Base-by-base conservation (phyloP, 2,888 invertebrate genomes). In the Dryobota labecula region DNA sequence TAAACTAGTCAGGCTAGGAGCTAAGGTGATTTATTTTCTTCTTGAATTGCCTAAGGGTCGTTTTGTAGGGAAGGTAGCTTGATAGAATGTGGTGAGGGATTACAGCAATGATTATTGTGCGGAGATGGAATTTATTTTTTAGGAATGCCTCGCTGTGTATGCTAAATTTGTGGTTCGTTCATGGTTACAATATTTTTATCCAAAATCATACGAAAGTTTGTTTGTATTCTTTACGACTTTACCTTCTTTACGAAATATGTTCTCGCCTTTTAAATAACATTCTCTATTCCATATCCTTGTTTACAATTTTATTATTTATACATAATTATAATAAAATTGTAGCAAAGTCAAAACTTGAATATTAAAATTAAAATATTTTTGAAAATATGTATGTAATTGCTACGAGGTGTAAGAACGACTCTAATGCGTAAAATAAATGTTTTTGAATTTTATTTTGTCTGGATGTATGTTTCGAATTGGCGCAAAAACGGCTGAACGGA, bases 21-120 rank as follows among this genome's bases (percentile, higher is more conserved):
- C 69, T 60, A 78, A 85, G 77, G 87, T 83, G 83, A 86, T 86
- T 78, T 84, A 86, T 86, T 76, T 84, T 68, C 69, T 66, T 63
- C 76, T 80, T 75, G 73, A 73, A 82, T 82, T 76, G 76, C 68
- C 41, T 65, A 71, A 79, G 77, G 84, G 69, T 76, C 73, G 58
- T 69, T 70, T 76, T 64, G 68, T 57, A 45, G n/a, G n/a, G 43
- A 66, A 73, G 63, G 64, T 70, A 58, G 51, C 51, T 43, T 58
- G 72, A 67, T 72, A 43, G 47, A 76, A 76, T 60, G 53, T 61
- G 67, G 51, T 76, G 67, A 84, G n/a, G 69, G 60, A 77, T 81
- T 54, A 58, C 9, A 57, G 78, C 53, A 15, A 72, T 77, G 68
- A 77, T 82, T 70, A 53, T 84, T 61, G 49, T 41, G 24, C 9